Percentiles rank a stretch among this genome's conserved stretches.
Conservation (phyloP, 2,113 vertebrate genomes). For the Misgurnus anguillicaudatus region DNA sequence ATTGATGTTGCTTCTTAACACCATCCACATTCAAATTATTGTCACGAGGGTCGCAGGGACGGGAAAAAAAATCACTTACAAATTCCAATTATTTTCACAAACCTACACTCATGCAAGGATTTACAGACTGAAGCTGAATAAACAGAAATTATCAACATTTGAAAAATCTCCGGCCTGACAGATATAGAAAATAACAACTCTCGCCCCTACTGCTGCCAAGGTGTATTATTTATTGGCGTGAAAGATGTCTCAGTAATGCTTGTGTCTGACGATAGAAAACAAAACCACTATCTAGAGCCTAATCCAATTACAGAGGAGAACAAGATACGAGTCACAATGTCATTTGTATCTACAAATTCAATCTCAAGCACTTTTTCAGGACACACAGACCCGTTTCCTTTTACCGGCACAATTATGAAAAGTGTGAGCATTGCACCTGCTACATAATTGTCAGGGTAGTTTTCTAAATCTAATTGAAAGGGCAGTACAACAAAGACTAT, state of each 20-base stretch:
- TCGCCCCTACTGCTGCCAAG: conserved; percentile 38
- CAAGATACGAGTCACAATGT: conserved; percentile 47
- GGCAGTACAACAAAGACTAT: conserved; percentile 26
- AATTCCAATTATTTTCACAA: conserved; percentile 14
- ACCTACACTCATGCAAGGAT: not conserved
- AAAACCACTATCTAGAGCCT: conserved; percentile 55
- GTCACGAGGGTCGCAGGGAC: not conserved
- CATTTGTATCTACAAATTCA: conserved; percentile 63
- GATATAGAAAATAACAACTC: conserved; percentile 49
- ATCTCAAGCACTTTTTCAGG: conserved; percentile 55
- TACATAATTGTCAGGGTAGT: conserved; percentile 60
- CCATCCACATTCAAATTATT: not conserved
- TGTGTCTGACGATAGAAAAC: conserved; percentile 58
- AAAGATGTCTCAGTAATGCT: conserved; percentile 50
- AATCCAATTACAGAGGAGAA: conserved; percentile 66
- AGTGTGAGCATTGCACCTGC: conserved; percentile 57
- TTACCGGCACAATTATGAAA: conserved; percentile 64
- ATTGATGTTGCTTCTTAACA: not conserved
- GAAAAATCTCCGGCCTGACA: conserved; percentile 24
- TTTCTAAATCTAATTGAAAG: conserved; percentile 53
- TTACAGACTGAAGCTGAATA: conserved; percentile 4
- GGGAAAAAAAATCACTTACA: not conserved
- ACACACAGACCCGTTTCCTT: conserved; percentile 51
- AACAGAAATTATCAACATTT: conserved; percentile 17
- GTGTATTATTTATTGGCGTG: conserved; percentile 40